Evolutionary conservation across 2,113 vertebrate species (phyloP), one percentile per base, ranked within the genome.

Genomic region (Pica pica): DNA sequence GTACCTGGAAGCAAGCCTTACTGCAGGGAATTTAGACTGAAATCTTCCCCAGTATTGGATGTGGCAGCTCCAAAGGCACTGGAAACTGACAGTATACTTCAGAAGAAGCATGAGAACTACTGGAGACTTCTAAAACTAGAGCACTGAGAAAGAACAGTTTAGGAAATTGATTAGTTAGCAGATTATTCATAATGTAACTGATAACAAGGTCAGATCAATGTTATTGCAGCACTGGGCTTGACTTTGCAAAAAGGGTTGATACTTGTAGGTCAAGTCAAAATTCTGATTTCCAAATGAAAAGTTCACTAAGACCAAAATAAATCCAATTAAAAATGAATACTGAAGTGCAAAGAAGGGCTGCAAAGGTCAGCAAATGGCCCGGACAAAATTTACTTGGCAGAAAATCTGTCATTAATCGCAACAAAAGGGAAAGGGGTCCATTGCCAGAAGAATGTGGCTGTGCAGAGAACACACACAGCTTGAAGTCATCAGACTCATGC

Each of bases 331-430:
- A 94, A 93, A 95, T 52, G 14, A 69, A 89, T 52, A 82, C 7
- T 1, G 2, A 79, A 44, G 26, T 60, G 50, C 21, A 79, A 95
- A 85, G 28, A 82, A 39, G 50, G 55, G 23, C 57, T 95, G n/a
- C 84, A 87, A 84, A 95, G 93, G 81, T 93, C 91, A 95, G 18
- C 37, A 71, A 94, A 91, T 79, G 57, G 27, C 41, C 44, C 3
- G 0, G 53, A 89, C 11, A 19, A 93, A 69, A 95, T 76, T 82
- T 79, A n/a, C 53, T 91, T 85, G 41, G 31, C 42, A 89, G 53
- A 91, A 95, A 96, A 91, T 65, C 9, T 85, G 78, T 27, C 78
- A 65, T 76, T 89, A 83, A 91, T 91, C 77, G 79, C 41, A 93
- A 73, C 15, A 76, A 76, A 94, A 85, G 61, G 30, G 20, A 79